These are phyloP conservation scores for Coranthus polyacanthus DNA, from an alignment of 2,797 vertebrate genomes.

Conservation along the genomic window DNA sequence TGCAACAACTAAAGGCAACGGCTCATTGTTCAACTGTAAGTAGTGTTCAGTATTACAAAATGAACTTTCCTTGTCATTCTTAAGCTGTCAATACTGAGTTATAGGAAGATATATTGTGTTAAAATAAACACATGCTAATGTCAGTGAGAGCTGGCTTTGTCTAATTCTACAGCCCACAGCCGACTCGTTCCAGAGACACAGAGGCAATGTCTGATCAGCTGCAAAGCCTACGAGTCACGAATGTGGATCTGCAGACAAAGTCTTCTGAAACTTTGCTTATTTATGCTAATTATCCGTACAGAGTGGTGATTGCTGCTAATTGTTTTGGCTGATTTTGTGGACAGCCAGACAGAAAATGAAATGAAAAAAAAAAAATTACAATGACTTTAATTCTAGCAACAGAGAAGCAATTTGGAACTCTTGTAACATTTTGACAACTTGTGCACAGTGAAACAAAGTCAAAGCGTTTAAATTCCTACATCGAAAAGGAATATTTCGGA, in stretches of 20 bases:
- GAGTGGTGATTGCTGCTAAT: neutral
- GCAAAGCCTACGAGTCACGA: neutral
- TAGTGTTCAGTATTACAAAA: constrained; percentile 23
- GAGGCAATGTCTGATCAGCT: constrained; percentile 22
- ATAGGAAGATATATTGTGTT: constrained; percentile 28
- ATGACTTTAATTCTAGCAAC: neutral
- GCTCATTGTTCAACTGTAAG: constrained; percentile 26
- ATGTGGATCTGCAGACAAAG: neutral
- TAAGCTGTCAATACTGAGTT: constrained; percentile 29
- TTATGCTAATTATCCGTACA: constrained; percentile 3
- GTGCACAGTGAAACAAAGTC: neutral
- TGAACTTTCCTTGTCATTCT: constrained; percentile 26
- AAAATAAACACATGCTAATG: constrained; percentile 25
- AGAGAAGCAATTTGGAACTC: neutral
- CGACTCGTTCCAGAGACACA: constrained; percentile 3
- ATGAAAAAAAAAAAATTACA: constrained; percentile 1
- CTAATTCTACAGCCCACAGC: constrained; percentile 31
- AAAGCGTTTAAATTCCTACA: neutral
- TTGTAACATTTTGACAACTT: neutral
- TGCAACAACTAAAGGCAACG: neutral
- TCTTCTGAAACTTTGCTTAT: neutral
- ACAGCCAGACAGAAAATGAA: neutral
- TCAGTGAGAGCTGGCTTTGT: constrained; percentile 7
- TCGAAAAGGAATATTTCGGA: neutral
- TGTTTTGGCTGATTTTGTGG: constrained; percentile 1